Percentiles rank a stretch among this genome's conserved stretches.
These are phyloP conservation scores for Exaiptasia diaphana DNA, from an alignment of 64 coral and sea anemone genomes.

Conservation along the genomic window DNA sequence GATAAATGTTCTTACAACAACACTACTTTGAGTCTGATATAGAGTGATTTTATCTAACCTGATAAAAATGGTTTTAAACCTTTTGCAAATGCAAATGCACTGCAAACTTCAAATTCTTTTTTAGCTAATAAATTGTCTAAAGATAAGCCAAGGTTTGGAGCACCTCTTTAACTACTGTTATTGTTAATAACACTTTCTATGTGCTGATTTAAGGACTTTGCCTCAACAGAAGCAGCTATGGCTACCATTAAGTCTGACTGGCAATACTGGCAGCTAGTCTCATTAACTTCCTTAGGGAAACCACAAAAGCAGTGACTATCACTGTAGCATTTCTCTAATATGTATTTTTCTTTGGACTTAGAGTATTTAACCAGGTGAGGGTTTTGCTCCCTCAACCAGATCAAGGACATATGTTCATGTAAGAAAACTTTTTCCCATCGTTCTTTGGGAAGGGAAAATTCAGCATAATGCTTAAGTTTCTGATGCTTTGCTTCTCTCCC, in stretches of 20 bases:
- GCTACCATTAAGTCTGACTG: constrained; percentile 60
- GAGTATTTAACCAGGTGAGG: constrained; percentile 52
- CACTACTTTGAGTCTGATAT: constrained; percentile 23
- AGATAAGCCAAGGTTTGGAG: constrained; percentile 56
- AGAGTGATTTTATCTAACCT: no score
- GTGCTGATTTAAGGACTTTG: neutral
- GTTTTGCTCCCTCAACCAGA: constrained; percentile 61
- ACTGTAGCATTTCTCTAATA: constrained; percentile 37
- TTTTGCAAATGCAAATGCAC: no score
- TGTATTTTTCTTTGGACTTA: constrained; percentile 58
- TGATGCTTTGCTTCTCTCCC: constrained; percentile 78
- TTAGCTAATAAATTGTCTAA: constrained; percentile 65
- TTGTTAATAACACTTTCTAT: neutral
- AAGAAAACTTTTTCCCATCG: constrained; percentile 77
- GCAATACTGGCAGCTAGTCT: constrained; percentile 60
- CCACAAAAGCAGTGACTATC: constrained; percentile 65
- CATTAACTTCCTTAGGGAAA: constrained; percentile 50
- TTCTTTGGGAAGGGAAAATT: constrained; percentile 63
- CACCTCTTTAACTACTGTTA: no score
- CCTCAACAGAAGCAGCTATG: constrained; percentile 69
- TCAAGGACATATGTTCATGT: constrained; percentile 75
- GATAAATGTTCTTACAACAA: constrained; percentile 62
- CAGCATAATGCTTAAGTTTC: constrained; percentile 65
- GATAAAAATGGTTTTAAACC: no score
- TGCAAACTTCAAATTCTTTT: constrained; percentile 54